Percentiles rank a stretch among this genome's conserved stretches.
Evolutionary conservation across 1,140 invertebrate species (phyloP).

Genomic region (Zophobas atratus): DNA sequence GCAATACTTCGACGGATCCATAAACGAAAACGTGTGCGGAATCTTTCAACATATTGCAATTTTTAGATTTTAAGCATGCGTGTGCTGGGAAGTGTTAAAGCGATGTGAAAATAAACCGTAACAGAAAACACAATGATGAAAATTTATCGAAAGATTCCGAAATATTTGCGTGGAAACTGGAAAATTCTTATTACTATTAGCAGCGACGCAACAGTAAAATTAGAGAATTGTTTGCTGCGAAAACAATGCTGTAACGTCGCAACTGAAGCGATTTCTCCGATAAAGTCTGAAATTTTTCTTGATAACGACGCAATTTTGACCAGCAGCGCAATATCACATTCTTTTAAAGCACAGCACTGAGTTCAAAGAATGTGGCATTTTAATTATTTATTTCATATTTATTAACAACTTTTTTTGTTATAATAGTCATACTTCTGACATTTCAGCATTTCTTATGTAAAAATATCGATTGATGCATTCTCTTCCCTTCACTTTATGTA

Average conservation of each 20-base stretch:
- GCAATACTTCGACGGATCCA: constrained; percentile 8
- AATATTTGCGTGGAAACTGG: constrained; percentile 18
- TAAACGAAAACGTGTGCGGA: constrained; percentile 31
- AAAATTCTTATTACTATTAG: background rate
- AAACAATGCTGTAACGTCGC: background rate
- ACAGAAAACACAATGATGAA: constrained; percentile 15
- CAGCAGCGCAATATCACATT: too few species aligned
- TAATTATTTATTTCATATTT: too few species aligned
- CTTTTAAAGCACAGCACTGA: too few species aligned
- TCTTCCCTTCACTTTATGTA: constrained; percentile 24
- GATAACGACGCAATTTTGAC: too few species aligned
- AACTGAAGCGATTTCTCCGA: too few species aligned
- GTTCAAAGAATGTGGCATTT: too few species aligned
- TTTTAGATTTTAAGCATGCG: constrained; percentile 35
- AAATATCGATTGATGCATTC: background rate
- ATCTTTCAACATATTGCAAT: constrained; percentile 38
- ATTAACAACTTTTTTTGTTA: too few species aligned
- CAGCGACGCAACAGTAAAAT: constrained; percentile 3
- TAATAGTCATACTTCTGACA: background rate
- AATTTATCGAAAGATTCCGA: constrained; percentile 14
- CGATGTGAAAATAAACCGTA: constrained; percentile 16
- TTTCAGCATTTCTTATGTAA: background rate
- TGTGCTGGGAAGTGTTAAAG: constrained; percentile 12
- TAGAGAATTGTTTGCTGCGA: background rate
- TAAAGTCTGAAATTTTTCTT: too few species aligned